Evolutionary conservation across 1,140 invertebrate species (phyloP).

Genomic region (Penaeus chinensis): DNA sequence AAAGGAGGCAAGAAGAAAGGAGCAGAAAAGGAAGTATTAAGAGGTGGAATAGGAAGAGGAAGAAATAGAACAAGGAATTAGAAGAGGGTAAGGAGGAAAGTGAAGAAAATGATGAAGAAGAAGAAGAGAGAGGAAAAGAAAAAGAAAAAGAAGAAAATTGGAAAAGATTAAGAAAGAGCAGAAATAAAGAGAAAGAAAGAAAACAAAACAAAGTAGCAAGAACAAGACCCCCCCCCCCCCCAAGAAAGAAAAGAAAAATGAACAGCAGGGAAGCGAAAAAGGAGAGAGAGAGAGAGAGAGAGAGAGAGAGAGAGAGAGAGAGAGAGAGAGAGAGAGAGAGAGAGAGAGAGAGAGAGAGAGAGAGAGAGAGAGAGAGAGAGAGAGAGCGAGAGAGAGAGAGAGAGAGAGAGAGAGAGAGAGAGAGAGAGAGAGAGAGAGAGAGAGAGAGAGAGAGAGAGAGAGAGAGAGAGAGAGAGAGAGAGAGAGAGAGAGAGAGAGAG

Average conservation of each 20-base stretch:
- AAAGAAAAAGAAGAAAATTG: not conserved
- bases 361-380: slow-evolving; percentile 21
- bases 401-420: not conserved
- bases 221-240: not conserved
- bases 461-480: not conserved
- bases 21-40: no score
- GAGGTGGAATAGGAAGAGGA: no score
- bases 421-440: not conserved
- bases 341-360: not conserved
- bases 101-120: not conserved
- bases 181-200: not conserved
- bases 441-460: not conserved
- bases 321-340: not conserved
- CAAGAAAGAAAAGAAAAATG: not conserved
- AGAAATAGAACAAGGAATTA: not conserved
- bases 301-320: not conserved
- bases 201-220: not conserved
- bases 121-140: not conserved
- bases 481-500: no score
- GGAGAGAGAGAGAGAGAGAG: not conserved
- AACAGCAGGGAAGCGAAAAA: not conserved
- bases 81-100: slow-evolving; percentile 15
- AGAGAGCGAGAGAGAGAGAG: slow-evolving; percentile 14
- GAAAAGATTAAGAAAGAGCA: not conserved
- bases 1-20: no score